Evolutionary conservation across 2,797 vertebrate species (phyloP).

Genomic region (Dendrocincla tyrannina): DNA sequence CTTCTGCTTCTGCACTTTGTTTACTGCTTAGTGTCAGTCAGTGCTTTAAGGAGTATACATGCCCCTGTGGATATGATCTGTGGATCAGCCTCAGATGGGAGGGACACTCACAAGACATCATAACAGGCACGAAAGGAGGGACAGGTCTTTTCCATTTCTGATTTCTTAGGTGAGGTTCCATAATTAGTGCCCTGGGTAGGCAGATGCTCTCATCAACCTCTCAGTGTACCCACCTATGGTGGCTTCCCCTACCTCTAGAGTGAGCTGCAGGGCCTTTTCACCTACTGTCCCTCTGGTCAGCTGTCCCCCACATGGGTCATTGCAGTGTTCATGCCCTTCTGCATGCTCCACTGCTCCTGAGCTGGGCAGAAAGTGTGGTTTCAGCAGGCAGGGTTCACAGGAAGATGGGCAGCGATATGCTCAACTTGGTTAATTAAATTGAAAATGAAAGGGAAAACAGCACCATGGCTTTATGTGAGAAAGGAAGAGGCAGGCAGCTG

Average conservation of each 20-base stretch:
- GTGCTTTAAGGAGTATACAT: not conserved
- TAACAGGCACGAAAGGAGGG: not conserved
- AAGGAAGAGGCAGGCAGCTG: not conserved
- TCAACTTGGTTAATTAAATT: slow-evolving; percentile 1
- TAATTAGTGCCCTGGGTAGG: not conserved
- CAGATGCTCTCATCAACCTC: not conserved
- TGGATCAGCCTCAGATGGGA: accelerated
- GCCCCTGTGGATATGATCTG: not conserved
- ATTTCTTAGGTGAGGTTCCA: accelerated
- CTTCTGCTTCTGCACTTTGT: not conserved
- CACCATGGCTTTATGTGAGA: not conserved
- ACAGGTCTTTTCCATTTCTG: not conserved
- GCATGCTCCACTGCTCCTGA: not conserved
- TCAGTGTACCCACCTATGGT: accelerated
- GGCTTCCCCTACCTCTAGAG: not conserved
- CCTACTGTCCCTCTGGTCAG: accelerated
- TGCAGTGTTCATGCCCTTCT: not conserved
- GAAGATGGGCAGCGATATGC: accelerated
- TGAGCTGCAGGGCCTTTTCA: not conserved
- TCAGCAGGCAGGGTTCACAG: not conserved
- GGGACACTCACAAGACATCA: accelerated
- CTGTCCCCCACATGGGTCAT: not conserved
- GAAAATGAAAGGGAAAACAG: not conserved
- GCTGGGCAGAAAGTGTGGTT: not conserved
- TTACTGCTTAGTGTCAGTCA: accelerated